phyloP scores from a whole-genome alignment of 2,888 invertebrate genomes.

The Pachymerium ferrugineum region DNA sequence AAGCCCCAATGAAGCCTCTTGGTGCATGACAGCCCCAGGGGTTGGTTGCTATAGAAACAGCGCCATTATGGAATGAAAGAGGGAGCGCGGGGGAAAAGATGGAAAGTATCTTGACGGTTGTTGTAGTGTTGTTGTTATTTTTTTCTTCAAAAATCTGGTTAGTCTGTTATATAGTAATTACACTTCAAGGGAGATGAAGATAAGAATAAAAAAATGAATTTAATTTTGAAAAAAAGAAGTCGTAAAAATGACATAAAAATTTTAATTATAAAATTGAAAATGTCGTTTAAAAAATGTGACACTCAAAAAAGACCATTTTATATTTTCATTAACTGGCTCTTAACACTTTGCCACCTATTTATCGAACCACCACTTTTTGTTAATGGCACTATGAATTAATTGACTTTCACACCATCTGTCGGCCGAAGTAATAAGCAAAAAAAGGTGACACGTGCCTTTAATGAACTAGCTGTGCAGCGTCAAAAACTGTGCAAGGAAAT shows the following conservation, averaged over 20 bases:
- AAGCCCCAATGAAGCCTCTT: constrained; percentile 14
- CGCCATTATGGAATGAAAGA: not conserved
- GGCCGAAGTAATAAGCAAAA: not conserved
- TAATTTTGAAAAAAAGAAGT: no score
- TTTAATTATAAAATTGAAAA: no score
- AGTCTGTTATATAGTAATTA: no score
- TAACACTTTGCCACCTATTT: no score
- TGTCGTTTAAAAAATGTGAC: no score
- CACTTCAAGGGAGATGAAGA: no score
- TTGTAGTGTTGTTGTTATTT: constrained; percentile 11
- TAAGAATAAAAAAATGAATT: no score
- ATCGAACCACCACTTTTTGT: not conserved
- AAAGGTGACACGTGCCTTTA: constrained; percentile 15
- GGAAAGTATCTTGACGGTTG: constrained; percentile 1
- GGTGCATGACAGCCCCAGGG: constrained; percentile 18
- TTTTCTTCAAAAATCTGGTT: not conserved
- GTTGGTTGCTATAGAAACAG: not conserved
- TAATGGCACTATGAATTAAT: not conserved
- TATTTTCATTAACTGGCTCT: no score
- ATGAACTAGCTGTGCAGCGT: not conserved
- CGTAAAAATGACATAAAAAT: no score
- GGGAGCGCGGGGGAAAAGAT: constrained; percentile 10
- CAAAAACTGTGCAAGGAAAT: not conserved
- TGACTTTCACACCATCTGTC: constrained; percentile 5
- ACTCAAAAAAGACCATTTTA: no score